Evolutionary conservation across 2,113 vertebrate species (phyloP).

Genomic region (Craseonycteris thonglongyai): DNA sequence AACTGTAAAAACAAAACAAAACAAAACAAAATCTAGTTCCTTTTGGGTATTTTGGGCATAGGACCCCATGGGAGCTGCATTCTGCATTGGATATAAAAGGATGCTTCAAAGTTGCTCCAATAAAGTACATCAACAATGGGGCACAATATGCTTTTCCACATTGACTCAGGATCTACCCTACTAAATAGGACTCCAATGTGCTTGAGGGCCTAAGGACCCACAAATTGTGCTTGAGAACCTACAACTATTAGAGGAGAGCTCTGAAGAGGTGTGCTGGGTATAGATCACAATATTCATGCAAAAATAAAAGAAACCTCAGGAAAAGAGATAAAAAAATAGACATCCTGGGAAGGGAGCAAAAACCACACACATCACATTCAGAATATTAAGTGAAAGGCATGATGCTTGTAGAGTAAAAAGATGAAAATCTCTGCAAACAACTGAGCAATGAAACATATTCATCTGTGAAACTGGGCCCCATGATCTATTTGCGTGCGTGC

Average conservation of each 20-base stretch:
- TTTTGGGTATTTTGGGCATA: neutral
- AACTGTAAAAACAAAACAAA: too few species aligned
- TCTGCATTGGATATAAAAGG: neutral
- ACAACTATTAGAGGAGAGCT: neutral
- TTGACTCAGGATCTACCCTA: neutral
- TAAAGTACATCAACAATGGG: neutral
- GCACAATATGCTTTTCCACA: neutral
- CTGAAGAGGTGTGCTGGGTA: neutral
- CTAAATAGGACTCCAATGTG: neutral
- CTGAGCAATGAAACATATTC: neutral
- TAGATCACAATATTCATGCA: neutral
- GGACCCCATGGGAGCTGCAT: neutral
- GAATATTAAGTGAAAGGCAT: neutral
- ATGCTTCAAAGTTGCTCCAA: neutral
- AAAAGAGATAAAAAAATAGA: neutral
- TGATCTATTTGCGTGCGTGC: neutral
- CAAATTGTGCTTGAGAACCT: neutral
- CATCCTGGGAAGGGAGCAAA: neutral
- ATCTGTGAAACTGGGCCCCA: neutral
- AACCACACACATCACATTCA: neutral
- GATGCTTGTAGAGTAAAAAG: neutral
- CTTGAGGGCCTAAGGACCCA: neutral
- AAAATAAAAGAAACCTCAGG: neutral
- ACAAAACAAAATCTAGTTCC: neutral
- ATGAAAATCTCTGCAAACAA: conserved; percentile 1